Evolutionary conservation across 2,888 invertebrate genomes (phyloP), one percentile per base, ranked within the genome.

Genomic region (Caenorhabditis sp.): DNA sequence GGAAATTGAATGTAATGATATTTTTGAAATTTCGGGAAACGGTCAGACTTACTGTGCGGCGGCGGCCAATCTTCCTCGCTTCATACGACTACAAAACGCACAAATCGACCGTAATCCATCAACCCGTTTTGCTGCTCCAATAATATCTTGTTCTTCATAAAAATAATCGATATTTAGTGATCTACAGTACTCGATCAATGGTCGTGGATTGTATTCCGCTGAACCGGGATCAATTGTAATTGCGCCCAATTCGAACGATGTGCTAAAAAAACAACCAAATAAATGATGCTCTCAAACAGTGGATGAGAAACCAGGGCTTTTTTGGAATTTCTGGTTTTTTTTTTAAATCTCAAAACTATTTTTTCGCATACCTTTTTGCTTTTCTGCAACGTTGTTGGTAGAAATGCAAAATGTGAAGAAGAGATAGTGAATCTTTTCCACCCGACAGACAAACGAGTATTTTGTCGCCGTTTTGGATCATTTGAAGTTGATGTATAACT

Each of bases 361-460:
- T 53, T 53, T 6, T 6, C n/a, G n/a, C n/a, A n/a, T 10, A 76
- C 76, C 72, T 78, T 57, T 69, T 67, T 12, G 79, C 75, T 51
- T 77, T 78, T 14, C 62, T 75, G 49, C 76, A 76, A n/a, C 92
- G 91, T 85, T 93, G 93, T 89, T 93, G 93, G 88, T 94, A 94
- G 88, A 95, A 94, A 64, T 93, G 92, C 83, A 95, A 89, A 0
- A 93, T 92, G 88, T 95, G 95, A 0, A 95, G 89, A 12, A 95
- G 90, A 0, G 93, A 92, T n/a, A 95, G 89, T 0, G 94, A 94
- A 86, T 93, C 92, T 79, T 93, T 92, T 1, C 93, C 93, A 0
- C 93, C 94, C 0, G 94, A 94, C 55, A 95, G 89, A 87, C 95
- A 94, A 17, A 95, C 92, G 86, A 95, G 90, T 19, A 95, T 92